Base-by-base conservation (phyloP, 2,113 vertebrate genomes). In the Mesitornis unicolor region DNA sequence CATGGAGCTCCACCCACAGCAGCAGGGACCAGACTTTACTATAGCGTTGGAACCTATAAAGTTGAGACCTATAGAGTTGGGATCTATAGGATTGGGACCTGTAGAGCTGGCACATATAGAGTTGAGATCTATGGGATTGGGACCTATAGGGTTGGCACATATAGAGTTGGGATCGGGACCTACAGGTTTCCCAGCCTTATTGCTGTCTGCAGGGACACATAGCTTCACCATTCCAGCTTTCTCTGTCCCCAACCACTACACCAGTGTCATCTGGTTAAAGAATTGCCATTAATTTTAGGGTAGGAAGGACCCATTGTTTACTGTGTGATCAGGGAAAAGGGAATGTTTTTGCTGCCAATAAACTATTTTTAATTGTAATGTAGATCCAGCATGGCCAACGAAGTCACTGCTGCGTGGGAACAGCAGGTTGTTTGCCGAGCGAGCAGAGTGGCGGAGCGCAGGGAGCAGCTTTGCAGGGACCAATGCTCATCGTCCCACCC, bases 251-350 rank as follows among this genome's bases (percentile, higher is more conserved):
- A 56, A 31, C 51, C 36, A 63, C 74, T 70, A 11, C 60, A 11
- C 36, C 68, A 1, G 26, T 8, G 61, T 56, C 93, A 93, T 90
- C 92, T 97, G 82, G 59, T 93, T 74, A 93, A 96, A 40, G 83
- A 50, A 96, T 95, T 6, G 82, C 76, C 43, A 16, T 90, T 85
- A 31, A 88, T 51, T 64, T 17, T 56, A 47, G 83, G 60, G 56
- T 83, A 76, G 93, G 96, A 97, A 96, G 79, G 80, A 86, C 21
- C 85, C 92, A 96, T 96, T 97, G 95, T 96, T 96, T 63, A 54
- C 78, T 12, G 42, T 1, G 5, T 0, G 24, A 56, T 51, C 7
- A 2, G 83, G 88, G 90, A 86, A 96, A 88, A 90, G 68, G 92
- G 93, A 90, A 78, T 3, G 33, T 11, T 70, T 81, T 35, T 80